Conservation (phyloP, 2,888 invertebrate genomes). For the Diplolepis rosae region DNA sequence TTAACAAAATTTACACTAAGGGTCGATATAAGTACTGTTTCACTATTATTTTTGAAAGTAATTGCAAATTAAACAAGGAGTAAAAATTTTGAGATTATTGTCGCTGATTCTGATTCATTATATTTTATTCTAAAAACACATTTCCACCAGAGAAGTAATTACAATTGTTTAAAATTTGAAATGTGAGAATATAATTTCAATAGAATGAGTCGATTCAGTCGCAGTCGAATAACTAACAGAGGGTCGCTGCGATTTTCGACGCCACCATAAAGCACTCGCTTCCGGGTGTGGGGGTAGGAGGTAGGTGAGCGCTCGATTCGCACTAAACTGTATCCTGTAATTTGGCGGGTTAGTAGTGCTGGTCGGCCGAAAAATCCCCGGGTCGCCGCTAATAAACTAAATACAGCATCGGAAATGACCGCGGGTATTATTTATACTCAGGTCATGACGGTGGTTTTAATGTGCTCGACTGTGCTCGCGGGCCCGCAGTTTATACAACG, state of each 20-base stretch:
- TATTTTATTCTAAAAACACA: too few relatives aligned
- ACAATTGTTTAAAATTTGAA: too few relatives aligned
- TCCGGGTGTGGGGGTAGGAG: conserved; percentile 45
- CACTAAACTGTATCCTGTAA: conserved; percentile 63
- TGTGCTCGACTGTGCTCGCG: conserved; percentile 56
- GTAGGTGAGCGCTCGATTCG: conserved; percentile 55
- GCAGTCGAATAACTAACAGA: conserved; percentile 25
- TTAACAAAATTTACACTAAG: too few relatives aligned
- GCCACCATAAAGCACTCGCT: conserved; percentile 50
- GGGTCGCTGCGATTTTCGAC: conserved; percentile 46
- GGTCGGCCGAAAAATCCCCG: conserved; percentile 56
- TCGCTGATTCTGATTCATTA: too few relatives aligned
- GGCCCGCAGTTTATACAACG: conserved; percentile 65
- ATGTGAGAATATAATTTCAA: neutral
- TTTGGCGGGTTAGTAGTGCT: conserved; percentile 52
- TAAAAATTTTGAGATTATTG: too few relatives aligned
- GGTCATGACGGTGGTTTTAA: conserved; percentile 64
- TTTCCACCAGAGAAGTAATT: too few relatives aligned
- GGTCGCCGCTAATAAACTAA: conserved; percentile 67
- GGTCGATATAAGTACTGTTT: too few relatives aligned
- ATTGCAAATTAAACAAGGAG: too few relatives aligned
- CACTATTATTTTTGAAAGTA: too few relatives aligned
- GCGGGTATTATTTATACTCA: conserved; percentile 68
- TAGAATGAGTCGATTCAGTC: neutral
- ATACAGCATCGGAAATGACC: conserved; percentile 71